Percentiles rank a stretch among this genome's conserved stretches.
Evolutionary conservation across 2,888 invertebrate species (phyloP).

Genomic region (Scaptomyza reducta): DNA sequence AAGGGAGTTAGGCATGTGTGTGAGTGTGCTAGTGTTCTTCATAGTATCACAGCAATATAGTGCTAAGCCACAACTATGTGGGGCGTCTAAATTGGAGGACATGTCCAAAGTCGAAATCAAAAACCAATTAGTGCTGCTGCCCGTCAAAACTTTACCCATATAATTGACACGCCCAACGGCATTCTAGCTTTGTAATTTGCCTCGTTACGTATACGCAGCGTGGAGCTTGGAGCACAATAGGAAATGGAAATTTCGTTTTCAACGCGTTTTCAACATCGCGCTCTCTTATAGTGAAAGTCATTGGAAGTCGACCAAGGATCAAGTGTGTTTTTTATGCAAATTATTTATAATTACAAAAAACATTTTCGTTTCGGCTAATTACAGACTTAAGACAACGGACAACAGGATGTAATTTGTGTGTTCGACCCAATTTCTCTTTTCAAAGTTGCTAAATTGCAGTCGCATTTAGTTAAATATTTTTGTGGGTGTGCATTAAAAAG

Average conservation of each 20-base stretch:
- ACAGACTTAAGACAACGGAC: constrained; percentile 47
- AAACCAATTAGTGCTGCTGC: constrained; percentile 67
- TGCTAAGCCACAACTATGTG: constrained; percentile 22
- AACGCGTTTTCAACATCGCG: neutral
- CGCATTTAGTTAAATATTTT: neutral
- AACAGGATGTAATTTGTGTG: constrained; percentile 37
- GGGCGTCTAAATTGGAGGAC: constrained; percentile 29
- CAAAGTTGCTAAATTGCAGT: constrained; percentile 15
- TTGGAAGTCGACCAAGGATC: constrained; percentile 8
- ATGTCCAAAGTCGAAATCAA: constrained; percentile 60
- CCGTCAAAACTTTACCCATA: constrained; percentile 55
- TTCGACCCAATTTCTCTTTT: constrained; percentile 4
- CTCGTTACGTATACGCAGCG: constrained; percentile 48
- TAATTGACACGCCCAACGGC: constrained; percentile 41
- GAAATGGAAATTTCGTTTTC: constrained; percentile 37
- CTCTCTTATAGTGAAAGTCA: constrained; percentile 12
- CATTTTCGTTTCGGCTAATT: constrained; percentile 59
- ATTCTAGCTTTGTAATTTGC: constrained; percentile 46
- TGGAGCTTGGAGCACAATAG: constrained; percentile 5
- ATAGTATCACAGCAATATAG: constrained; percentile 11
- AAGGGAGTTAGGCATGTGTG: constrained; percentile 27
- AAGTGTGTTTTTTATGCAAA: constrained; percentile 48
- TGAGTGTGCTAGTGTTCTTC: neutral
- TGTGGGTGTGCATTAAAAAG: neutral
- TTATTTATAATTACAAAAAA: constrained; percentile 50